Evolutionary conservation across 2,113 vertebrate species (phyloP), one percentile per base, ranked within the genome.

Genomic region (Gallinago media): DNA sequence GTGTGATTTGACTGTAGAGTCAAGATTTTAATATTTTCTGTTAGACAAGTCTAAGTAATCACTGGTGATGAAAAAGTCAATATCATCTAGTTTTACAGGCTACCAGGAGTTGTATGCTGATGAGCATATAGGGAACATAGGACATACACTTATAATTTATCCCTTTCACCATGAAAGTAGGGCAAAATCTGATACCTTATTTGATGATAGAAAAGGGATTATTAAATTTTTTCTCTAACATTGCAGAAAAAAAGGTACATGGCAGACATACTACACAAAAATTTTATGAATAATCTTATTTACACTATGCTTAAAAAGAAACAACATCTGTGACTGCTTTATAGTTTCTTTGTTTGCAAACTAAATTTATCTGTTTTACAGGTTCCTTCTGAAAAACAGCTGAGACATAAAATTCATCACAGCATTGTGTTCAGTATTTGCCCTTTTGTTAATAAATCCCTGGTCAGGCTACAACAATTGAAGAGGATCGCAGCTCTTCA

Each of bases 231-330:
- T 89, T 46, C 68, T 91, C 4, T 32, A 92, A 42, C 47, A 42
- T 26, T 42, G 21, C 42, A 85, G 66, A 56, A 88, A 71, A 94
- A 94, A 79, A 92, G 44, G 49, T 77, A 76, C 58, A 34, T 40
- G 49, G 42, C 61, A 90, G 75, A 68, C 47, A 85, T 11, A 66
- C 55, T 62, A 61, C 22, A 93, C 88, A 76, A 70, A 85, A 92
- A 32, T 61, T 93, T 95, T 94, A 96, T 93, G 94, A 88, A 71
- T 77, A 81, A 55, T 74, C 63, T 90, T 96, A 93, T 92, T 97
- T 95, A 96, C 76, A 82, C 52, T 82, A 67, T 77, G 40, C 80
- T 84, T 95, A 85, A 66, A 77, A 92, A 88, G 86, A 95, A 95
- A 92, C 49, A 94, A 82, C 66, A 78, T 93, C 85, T 94, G 72